These are phyloP conservation scores for Prosopocoilus inquinatus DNA, from an alignment of 2,888 invertebrate genomes.

Conservation along the genomic window DNA sequence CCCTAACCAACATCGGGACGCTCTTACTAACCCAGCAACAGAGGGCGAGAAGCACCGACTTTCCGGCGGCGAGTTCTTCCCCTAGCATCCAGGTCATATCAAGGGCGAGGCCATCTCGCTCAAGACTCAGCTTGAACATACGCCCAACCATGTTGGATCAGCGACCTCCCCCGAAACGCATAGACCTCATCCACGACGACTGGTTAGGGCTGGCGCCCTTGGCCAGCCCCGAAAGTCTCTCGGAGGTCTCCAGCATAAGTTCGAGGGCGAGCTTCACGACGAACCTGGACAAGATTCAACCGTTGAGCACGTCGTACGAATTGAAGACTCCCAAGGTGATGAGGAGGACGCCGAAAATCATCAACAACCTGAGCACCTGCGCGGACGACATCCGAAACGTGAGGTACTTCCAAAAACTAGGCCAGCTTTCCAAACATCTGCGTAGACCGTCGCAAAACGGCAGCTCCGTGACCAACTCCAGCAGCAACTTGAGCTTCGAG, in stretches of 20 bases:
- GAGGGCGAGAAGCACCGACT: conserved; percentile 1
- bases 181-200: conserved; percentile 61
- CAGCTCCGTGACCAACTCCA: conserved; percentile 41
- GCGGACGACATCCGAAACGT: conserved; percentile 63
- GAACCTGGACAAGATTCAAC: conserved; percentile 38
- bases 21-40: conserved; percentile 21
- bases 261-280: conserved; percentile 63
- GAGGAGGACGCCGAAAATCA: conserved; percentile 65
- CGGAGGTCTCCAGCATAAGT: conserved; percentile 76
- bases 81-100: conserved; percentile 16
- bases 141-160: conserved; percentile 15
- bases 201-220: conserved; percentile 73
- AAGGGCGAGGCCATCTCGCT: conserved; percentile 16
- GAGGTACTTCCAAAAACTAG: conserved; percentile 42
- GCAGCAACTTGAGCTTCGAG: conserved; percentile 55
- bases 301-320: conserved; percentile 46
- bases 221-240: conserved; percentile 79
- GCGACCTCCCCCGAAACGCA: conserved; percentile 32
- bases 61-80: conserved; percentile 14
- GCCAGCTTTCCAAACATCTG: conserved; percentile 51
- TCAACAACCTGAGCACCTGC: conserved; percentile 63
- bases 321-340: conserved; percentile 59
- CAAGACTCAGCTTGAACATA: conserved; percentile 25
- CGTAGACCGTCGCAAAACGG: conserved; percentile 42
- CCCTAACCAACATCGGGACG: conserved; percentile 27